Evolutionary conservation across 2,888 invertebrate species (phyloP).

Genomic region (Sesamia inferens): DNA sequence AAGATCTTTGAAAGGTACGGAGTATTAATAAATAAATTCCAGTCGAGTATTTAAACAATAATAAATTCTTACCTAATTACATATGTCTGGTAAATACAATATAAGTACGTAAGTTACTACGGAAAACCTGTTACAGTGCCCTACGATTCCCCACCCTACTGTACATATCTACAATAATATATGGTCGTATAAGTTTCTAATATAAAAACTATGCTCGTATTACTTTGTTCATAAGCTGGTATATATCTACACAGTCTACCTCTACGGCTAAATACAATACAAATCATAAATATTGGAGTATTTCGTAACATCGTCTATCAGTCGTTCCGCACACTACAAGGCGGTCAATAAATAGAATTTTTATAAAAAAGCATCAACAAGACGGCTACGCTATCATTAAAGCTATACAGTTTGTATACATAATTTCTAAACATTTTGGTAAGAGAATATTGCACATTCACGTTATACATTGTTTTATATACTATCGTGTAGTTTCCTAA

Average conservation of each 20-base stretch:
- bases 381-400: constrained; percentile 88
- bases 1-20: constrained; percentile 54
- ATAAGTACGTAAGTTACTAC: constrained; percentile 61
- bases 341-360: constrained; percentile 89
- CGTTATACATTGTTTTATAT: constrained; percentile 73
- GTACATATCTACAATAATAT: constrained; percentile 73
- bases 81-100: constrained; percentile 56
- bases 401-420: constrained; percentile 89
- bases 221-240: constrained; percentile 83
- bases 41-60: constrained; percentile 56
- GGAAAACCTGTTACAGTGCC: constrained; percentile 69
- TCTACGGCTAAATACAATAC: constrained; percentile 85
- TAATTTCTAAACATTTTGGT: constrained; percentile 87
- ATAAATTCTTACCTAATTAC: constrained; percentile 44
- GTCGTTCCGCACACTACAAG: constrained; percentile 86
- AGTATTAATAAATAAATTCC: constrained; percentile 51
- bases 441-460: constrained; percentile 89
- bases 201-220: constrained; percentile 87
- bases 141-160: constrained; percentile 69
- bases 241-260: constrained; percentile 74
- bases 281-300: constrained; percentile 87
- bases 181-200: constrained; percentile 81
- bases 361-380: constrained; percentile 89
- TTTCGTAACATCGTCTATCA: constrained; percentile 86
- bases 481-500: constrained; percentile 72